Conservation (phyloP, 1,140 invertebrate genomes). For the Glossosoma conforme region DNA sequence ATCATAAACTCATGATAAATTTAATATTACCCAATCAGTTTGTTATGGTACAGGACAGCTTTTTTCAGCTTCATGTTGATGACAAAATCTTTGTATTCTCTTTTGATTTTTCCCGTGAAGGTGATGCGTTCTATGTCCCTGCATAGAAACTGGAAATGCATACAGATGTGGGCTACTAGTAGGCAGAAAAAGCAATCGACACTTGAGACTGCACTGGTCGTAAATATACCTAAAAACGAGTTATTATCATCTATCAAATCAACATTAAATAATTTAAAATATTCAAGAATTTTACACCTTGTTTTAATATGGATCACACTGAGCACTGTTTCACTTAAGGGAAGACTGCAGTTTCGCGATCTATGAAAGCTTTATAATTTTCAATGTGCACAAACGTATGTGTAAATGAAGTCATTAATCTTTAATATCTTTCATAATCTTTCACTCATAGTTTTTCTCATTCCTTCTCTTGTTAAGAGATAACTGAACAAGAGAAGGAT, state of each 20-base stretch:
- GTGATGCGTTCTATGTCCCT: background rate
- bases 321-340: too few relatives aligned
- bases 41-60: constrained; percentile 15
- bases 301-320: too few relatives aligned
- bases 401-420: background rate
- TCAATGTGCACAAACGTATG: background rate
- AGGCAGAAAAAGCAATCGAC: constrained; percentile 13
- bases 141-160: constrained; percentile 6
- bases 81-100: too few relatives aligned
- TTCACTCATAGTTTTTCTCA: too few relatives aligned
- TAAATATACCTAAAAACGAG: constrained; percentile 15
- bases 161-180: constrained; percentile 6
- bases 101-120: too few relatives aligned
- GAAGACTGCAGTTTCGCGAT: background rate
- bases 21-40: constrained; percentile 6
- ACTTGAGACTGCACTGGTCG: background rate
- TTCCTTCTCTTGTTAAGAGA: background rate
- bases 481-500: too few relatives aligned
- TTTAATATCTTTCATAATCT: too few relatives aligned
- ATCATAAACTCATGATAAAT: background rate
- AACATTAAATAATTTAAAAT: too few relatives aligned
- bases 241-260: constrained; percentile 6
- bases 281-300: too few relatives aligned
- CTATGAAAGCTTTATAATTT: background rate
- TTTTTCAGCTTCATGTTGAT: constrained; percentile 5